These are phyloP conservation scores for Xylocopa sonorina DNA, from an alignment of 1,140 invertebrate species.

Conservation along the genomic window DNA sequence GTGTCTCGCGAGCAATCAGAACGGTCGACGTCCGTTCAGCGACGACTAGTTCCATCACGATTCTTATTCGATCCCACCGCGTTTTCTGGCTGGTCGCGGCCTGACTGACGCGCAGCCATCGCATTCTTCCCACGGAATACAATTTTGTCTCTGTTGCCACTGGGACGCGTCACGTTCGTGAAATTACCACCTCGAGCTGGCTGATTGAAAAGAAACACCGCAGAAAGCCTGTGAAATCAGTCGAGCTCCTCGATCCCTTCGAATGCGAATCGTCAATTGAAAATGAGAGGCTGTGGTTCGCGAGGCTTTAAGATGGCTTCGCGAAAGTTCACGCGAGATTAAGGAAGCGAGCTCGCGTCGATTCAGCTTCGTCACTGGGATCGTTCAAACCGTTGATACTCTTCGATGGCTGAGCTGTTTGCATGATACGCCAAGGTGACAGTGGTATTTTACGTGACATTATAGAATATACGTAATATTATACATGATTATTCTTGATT, in stretches of 20 bases:
- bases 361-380: too few species aligned
- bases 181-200: not conserved
- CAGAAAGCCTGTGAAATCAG: not conserved
- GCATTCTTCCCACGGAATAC: slow-evolving; percentile 35
- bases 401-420: too few species aligned
- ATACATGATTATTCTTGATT: too few species aligned
- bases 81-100: slow-evolving; percentile 8
- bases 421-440: too few species aligned
- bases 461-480: too few species aligned
- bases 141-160: slow-evolving; percentile 36
- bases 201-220: not conserved
- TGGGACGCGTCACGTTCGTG: not conserved
- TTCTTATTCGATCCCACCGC: slow-evolving; percentile 47
- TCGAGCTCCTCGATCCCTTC: not conserved
- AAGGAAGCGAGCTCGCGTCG: not conserved
- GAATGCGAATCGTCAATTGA: not conserved
- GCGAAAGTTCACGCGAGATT: too few species aligned
- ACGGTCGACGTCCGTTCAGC: slow-evolving; percentile 12
- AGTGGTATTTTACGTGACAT: too few species aligned
- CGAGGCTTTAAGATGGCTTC: not conserved
- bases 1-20: slow-evolving; percentile 60
- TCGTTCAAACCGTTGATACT: too few species aligned
- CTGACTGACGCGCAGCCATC: slow-evolving; percentile 45
- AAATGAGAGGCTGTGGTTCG: not conserved
- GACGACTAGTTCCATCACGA: slow-evolving; percentile 13